Evolutionary conservation across 2,797 vertebrate genomes (phyloP).

Genomic region (Dicrostonyx torquatus): DNA sequence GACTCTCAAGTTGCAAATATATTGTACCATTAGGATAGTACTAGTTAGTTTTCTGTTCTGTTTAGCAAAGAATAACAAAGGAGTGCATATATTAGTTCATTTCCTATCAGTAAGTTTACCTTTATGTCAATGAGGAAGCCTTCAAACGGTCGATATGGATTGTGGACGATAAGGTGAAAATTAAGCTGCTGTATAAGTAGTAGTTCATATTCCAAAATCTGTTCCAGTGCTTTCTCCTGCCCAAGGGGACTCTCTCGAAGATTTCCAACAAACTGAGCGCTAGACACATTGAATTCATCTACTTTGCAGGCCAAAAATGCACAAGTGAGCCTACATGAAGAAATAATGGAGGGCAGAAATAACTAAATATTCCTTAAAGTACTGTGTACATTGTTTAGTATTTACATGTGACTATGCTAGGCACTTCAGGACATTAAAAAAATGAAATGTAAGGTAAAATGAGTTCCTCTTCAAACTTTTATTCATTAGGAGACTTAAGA

Average conservation of each 20-base stretch:
- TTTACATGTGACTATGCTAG: constrained; percentile 2
- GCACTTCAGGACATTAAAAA: background rate
- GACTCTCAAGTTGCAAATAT: background rate
- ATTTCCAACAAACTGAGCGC: constrained; percentile 95
- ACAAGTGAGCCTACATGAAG: constrained; percentile 89
- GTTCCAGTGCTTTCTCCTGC: constrained; percentile 93
- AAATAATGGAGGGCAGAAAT: background rate
- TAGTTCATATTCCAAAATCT: constrained; percentile 96
- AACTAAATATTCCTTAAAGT: constrained; percentile 15
- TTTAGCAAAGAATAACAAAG: constrained; percentile 38
- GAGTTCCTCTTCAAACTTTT: constrained; percentile 38
- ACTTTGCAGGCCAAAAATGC: constrained; percentile 97
- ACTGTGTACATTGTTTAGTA: constrained; percentile 39
- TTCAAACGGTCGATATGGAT: constrained; percentile 96
- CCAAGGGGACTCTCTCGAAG: constrained; percentile 91
- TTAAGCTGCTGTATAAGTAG: constrained; percentile 97
- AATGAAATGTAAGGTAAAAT: background rate
- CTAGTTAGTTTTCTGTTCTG: background rate
- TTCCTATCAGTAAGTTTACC: constrained; percentile 84
- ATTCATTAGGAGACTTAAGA: background rate
- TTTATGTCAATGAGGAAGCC: constrained; percentile 97
- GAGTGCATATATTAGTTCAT: background rate
- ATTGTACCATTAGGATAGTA: background rate
- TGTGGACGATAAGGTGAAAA: constrained; percentile 98
- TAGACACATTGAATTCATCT: constrained; percentile 99